Evolutionary conservation across 2,113 vertebrate species (phyloP).

Genomic region (Macquaria ambigua): DNA sequence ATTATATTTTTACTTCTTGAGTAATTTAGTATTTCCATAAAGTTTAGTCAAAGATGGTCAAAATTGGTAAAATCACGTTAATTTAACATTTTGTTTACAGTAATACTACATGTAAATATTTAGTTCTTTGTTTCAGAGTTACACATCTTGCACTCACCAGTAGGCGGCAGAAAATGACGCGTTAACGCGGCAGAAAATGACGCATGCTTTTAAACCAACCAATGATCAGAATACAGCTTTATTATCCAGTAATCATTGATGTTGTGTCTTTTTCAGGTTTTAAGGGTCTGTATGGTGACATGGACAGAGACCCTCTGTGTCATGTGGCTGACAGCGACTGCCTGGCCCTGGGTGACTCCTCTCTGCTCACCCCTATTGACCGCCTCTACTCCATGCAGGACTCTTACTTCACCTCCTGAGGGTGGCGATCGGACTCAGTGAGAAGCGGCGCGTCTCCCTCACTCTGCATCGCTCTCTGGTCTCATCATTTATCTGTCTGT

Average conservation of each 20-base stretch:
- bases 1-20: background rate
- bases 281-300: conserved; percentile 88
- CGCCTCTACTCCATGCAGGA: conserved; percentile 99
- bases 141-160: no score
- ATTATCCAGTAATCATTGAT: background rate
- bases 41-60: background rate
- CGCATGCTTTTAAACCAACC: background rate
- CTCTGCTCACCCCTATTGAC: conserved; percentile 95
- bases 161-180: no score
- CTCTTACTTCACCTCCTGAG: conserved; percentile 97
- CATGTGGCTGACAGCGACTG: conserved; percentile 90
- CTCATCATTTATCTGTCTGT: conserved; percentile 19
- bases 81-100: no score
- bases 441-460: background rate
- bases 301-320: conserved; percentile 90
- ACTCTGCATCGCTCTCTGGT: background rate
- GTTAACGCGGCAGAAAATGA: no score
- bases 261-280: conserved; percentile 84
- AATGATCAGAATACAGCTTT: background rate
- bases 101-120: no score
- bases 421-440: background rate
- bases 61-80: background rate
- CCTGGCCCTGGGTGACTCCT: conserved; percentile 86
- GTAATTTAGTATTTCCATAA: background rate
- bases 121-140: no score